A percentile compares a stretch with the other conserved stretches of the same genome.
Conservation (phyloP, 1,140 invertebrate species). For the Alviniconcha marisindica region DNA sequence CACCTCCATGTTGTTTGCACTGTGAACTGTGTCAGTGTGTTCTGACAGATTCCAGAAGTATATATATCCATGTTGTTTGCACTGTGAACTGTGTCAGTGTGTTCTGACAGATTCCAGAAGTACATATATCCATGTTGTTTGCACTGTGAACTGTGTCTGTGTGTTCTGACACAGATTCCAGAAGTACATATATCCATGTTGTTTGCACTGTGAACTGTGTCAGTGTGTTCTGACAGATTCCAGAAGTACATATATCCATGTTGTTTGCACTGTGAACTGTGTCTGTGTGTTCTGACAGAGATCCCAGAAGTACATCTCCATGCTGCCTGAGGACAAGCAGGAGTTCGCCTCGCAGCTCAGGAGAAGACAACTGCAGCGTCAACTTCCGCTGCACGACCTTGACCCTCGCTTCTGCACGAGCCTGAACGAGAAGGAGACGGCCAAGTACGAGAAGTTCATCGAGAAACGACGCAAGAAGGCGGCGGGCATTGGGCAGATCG, state of each 20-base stretch:
- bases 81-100: too few relatives aligned
- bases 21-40: background rate
- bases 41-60: too few relatives aligned
- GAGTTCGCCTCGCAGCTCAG: constrained; percentile 97
- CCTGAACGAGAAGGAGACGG: constrained; percentile 91
- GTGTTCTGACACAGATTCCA: too few relatives aligned
- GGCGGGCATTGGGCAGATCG: constrained; percentile 93
- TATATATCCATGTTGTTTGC: too few relatives aligned
- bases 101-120: too few relatives aligned
- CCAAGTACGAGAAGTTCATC: constrained; percentile 83
- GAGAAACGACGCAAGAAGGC: constrained; percentile 90
- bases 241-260: background rate
- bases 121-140: too few relatives aligned
- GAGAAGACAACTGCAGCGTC: constrained; percentile 93
- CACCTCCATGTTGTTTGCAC: too few relatives aligned
- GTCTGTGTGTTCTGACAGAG: constrained; percentile 76
- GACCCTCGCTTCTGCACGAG: constrained; percentile 93
- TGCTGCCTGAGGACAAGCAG: constrained; percentile 96
- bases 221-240: background rate
- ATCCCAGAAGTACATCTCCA: constrained; percentile 97
- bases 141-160: too few relatives aligned
- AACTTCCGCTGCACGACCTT: constrained; percentile 97
- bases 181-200: too few relatives aligned
- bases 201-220: too few relatives aligned
- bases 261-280: background rate